Evolutionary conservation across 2,888 invertebrate genomes (phyloP), one percentile per base, ranked within the genome.

Genomic region (Limnephilus marmoratus): DNA sequence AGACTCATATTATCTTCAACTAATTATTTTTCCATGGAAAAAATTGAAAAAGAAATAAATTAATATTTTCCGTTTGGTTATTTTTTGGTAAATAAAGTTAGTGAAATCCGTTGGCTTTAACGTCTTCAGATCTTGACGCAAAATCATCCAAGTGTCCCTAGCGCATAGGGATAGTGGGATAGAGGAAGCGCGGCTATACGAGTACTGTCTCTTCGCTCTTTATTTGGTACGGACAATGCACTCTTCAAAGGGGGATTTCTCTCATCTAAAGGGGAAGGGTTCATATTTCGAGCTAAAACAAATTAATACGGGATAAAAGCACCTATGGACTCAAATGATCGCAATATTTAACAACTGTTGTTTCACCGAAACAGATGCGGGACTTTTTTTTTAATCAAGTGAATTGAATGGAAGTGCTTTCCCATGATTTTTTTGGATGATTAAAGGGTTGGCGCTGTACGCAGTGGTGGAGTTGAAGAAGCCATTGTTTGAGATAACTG

Each of bases 271-370:
- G 68, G 68, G 68, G 68, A 68, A 68, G 68, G 68, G n/a, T 68
- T 24, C 68, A n/a, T 68, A 68, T n/a, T 68, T n/a, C 68, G 68
- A 68, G 68, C 24, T 68, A 68, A 68, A 68, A 68, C 68, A 68
- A 68, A 68, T 68, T 68, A 68, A 24, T 68, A 24, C 24, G 2
- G 68, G 9, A 68, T 68, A 68, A 68, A 37, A n/a, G 68, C 68
- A 68, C n/a, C 24, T n/a, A 68, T 68, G 68, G n/a, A 68, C 68
- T 68, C 24, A n/a, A 68, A 68, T n/a, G 68, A 68, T 68, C 24
- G 68, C 68, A 68, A 68, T 68, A 68, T 68, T 68, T 68, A 68
- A 68, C 68, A 68, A 68, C 68, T n/a, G 68, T n/a, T 68, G 68
- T 68, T 68, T 68, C 24, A n/a, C 24, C 24, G 68, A 68, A 68